Base-by-base conservation (phyloP, 2,888 invertebrate species). In the Pseudoips prasinana region DNA sequence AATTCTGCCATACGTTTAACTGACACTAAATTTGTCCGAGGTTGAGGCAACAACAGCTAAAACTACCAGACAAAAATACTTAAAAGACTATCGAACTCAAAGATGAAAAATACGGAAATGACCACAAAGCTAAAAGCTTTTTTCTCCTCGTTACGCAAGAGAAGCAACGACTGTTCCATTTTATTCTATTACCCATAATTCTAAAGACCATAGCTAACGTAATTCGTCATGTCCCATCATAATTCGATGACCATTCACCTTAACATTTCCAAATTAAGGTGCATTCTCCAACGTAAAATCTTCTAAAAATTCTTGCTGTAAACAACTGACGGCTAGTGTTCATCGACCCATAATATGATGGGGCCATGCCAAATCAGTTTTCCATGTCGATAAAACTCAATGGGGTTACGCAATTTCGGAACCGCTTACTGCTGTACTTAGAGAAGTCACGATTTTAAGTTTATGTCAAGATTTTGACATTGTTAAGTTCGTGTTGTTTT, bases 301-400 rank as follows among this genome's bases (percentile, higher is more conserved):
- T 5, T 20, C n/a, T 2, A 20, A 20, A 20, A 20, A 20, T 35
- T 24, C 20, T 1, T 18, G 10, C 2, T 26, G 8, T 11, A 32
- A 48, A 38, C 29, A 25, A 29, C 20, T n/a, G 39, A 41, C 14
- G 33, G 29, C 19, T 39, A 45, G 26, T 48, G 52, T 45, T 33
- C 49, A 44, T 42, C 44, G 46, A 36, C 49, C 42, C 25, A 45
- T 33, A 42, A 45, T 36, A 22, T 36, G 40, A 58, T 40, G 56
- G 55, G 58, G 44, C 46, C 51, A 41, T 51, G 48, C 35, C 33
- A 52, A 55, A 42, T 56, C 48, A 43, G 49, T 55, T 57, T 39
- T 44, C 49, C 56, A 52, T 49, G 45, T 34, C 39, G 49, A 49
- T 55, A 46, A 56, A 57, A 44, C 29, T 46, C 37, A 49, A 52